Evolutionary conservation across 1,140 invertebrate genomes (phyloP).

Genomic region (Ceratina australensis): DNA sequence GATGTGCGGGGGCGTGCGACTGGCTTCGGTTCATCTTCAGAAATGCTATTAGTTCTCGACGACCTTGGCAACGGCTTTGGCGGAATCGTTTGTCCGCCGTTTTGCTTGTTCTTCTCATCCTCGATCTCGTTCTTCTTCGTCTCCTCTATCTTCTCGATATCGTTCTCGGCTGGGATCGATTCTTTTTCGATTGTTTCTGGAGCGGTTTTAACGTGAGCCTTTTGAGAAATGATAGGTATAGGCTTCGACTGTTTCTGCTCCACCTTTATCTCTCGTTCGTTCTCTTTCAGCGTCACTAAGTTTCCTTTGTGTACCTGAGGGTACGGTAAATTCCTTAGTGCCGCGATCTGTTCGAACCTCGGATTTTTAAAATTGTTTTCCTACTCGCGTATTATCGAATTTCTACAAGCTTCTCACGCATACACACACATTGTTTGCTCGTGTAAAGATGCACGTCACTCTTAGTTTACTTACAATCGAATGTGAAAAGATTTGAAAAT

Average conservation of each 20-base stretch:
- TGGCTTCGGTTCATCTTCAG: conserved; percentile 85
- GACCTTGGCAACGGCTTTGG: conserved; percentile 88
- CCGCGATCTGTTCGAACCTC: conserved; percentile 32
- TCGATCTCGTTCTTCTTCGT: conserved; percentile 66
- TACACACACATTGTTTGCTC: conserved; percentile 33
- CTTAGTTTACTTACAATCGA: conserved; percentile 12
- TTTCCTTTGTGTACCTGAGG: conserved; percentile 79
- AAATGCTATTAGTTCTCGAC: conserved; percentile 83
- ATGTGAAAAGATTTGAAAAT: conserved; percentile 7
- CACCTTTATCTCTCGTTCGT: conserved; percentile 71
- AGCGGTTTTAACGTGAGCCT: conserved; percentile 68
- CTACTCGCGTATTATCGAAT: conserved; percentile 16
- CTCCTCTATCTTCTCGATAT: conserved; percentile 62
- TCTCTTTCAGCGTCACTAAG: conserved; percentile 75
- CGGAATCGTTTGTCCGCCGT: conserved; percentile 78
- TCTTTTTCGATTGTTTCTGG: conserved; percentile 62
- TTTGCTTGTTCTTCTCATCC: conserved; percentile 74
- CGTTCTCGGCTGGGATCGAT: conserved; percentile 49
- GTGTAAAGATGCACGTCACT: conserved; percentile 13
- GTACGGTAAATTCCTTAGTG: conserved; percentile 66
- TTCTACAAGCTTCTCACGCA: conserved; percentile 44
- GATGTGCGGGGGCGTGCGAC: conserved; percentile 87
- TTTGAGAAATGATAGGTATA: conserved; percentile 68
- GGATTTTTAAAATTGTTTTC: too few species aligned
- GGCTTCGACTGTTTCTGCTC: conserved; percentile 72